phyloP scores from a whole-genome alignment of 2,113 vertebrate genomes.

The Dasyprocta punctata region DNA sequence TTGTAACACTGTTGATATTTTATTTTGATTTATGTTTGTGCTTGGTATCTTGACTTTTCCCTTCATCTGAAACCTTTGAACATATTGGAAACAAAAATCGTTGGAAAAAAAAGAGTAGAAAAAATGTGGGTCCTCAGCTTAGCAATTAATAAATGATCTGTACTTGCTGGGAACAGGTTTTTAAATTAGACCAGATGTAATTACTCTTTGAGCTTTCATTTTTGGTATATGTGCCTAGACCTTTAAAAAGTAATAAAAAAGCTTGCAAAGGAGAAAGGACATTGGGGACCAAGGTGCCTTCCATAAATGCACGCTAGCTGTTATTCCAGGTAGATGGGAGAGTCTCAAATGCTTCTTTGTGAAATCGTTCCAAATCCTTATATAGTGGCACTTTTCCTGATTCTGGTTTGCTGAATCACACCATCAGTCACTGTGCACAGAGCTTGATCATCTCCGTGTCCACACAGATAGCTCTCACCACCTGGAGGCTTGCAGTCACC shows the following conservation, averaged over 20 bases:
- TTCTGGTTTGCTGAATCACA: background rate
- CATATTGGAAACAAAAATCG: background rate
- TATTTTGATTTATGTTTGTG: background rate
- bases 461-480: background rate
- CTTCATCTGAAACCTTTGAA: slow-evolving; percentile 10
- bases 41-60: background rate
- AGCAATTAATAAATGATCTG: background rate
- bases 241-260: slow-evolving; percentile 37
- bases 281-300: background rate
- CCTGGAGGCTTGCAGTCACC: background rate
- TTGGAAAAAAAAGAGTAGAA: background rate
- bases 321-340: background rate
- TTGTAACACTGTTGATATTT: background rate
- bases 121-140: background rate
- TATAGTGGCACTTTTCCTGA: background rate
- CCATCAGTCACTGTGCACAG: background rate
- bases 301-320: background rate
- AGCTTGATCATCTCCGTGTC: background rate
- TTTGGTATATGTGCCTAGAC: slow-evolving; percentile 1
- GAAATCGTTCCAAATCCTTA: background rate
- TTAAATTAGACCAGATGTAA: background rate
- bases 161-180: slow-evolving; percentile 12
- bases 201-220: slow-evolving; percentile 34
- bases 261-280: background rate
- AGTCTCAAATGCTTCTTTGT: background rate